Percentiles rank a stretch among this genome's conserved stretches.
Evolutionary conservation across 2,888 invertebrate species (phyloP).

Genomic region (Leptarthrus brevirostris): DNA sequence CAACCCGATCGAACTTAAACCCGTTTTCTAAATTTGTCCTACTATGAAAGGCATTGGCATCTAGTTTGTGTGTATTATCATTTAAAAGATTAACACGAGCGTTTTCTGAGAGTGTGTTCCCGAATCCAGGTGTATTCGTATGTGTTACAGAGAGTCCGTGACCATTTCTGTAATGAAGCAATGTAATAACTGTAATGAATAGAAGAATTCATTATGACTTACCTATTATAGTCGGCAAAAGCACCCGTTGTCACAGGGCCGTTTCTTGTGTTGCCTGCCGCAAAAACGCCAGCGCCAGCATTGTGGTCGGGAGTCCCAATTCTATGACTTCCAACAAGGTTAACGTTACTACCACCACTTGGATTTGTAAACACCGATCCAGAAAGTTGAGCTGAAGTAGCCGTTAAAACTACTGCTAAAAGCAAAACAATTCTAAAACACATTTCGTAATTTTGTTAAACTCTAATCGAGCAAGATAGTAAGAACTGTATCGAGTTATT

Average conservation of each 20-base stretch:
- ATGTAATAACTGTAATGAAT: too few species aligned
- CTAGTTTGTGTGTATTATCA: slow-evolving; percentile 55
- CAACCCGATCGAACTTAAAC: slow-evolving; percentile 58
- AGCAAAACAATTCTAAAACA: too few species aligned
- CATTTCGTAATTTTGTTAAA: too few species aligned
- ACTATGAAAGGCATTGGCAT: slow-evolving; percentile 59
- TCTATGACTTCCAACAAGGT: not conserved
- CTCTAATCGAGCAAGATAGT: too few species aligned
- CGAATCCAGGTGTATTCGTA: slow-evolving; percentile 56
- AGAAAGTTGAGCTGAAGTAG: too few species aligned
- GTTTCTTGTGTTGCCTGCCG: slow-evolving; percentile 16
- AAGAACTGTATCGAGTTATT: too few species aligned
- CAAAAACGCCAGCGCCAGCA: slow-evolving; percentile 22
- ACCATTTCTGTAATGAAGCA: slow-evolving; percentile 58
- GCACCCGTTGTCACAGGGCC: slow-evolving; percentile 15
- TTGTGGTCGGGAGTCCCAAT: slow-evolving; percentile 38
- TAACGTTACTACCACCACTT: slow-evolving; percentile 9
- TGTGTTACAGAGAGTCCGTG: slow-evolving; percentile 59
- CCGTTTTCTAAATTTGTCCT: slow-evolving; percentile 57
- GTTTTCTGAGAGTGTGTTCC: slow-evolving; percentile 56
- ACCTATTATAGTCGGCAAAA: slow-evolving; percentile 32
- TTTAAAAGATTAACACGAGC: slow-evolving; percentile 59
- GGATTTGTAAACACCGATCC: not conserved
- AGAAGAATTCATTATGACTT: too few species aligned
- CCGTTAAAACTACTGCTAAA: too few species aligned